Percentiles rank a stretch among this genome's conserved stretches.
Evolutionary conservation across 2,888 invertebrate species (phyloP).

Genomic region (Escarpia spicata): DNA sequence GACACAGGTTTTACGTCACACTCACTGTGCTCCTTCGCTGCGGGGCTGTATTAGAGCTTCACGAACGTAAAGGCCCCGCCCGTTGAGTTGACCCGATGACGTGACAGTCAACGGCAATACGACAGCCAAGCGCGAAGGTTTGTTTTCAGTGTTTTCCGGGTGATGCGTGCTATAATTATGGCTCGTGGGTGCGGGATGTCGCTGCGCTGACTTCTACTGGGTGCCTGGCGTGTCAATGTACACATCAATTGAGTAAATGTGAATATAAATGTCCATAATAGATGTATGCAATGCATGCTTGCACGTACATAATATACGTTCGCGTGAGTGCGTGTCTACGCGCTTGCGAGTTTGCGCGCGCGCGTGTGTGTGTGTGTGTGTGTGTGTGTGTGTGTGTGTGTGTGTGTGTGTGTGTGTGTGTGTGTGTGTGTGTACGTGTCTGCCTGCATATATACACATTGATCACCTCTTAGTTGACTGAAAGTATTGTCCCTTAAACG

Average conservation of each 20-base stretch:
- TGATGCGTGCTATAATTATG: background rate
- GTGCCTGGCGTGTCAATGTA: background rate
- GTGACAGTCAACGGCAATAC: background rate
- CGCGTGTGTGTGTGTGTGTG: background rate
- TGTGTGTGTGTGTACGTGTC: background rate
- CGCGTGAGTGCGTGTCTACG: background rate
- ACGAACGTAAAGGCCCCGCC: background rate
- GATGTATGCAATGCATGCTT: background rate
- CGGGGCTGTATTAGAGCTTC: background rate
- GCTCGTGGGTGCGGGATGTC: background rate
- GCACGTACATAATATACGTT: background rate
- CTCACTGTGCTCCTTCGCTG: background rate
- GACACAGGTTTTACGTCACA: background rate
- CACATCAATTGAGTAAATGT: background rate
- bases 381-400: background rate
- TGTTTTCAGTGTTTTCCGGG: background rate
- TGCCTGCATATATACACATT: too few relatives aligned
- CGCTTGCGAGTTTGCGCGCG: background rate
- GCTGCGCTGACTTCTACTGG: background rate
- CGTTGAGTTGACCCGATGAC: background rate
- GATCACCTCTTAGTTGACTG: too few relatives aligned
- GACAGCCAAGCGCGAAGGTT: background rate
- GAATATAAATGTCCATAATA: background rate
- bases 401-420: background rate
- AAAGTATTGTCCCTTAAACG: too few relatives aligned